Conservation (phyloP, 2,797 vertebrate species). For the Taenioides sp. region DNA sequence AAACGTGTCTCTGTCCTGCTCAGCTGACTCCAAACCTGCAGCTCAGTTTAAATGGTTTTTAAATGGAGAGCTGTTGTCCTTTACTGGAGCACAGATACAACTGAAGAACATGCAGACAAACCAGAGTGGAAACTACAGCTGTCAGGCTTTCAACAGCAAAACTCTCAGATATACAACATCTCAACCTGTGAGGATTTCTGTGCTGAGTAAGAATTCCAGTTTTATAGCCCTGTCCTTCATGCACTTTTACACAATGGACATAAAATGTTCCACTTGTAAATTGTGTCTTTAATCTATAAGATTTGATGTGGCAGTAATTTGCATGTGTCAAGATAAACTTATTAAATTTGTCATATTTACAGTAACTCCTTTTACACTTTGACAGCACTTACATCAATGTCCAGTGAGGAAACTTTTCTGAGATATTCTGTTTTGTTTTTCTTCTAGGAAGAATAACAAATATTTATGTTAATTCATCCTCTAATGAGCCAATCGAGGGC, state of each 20-base stretch:
- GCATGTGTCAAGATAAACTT: no score
- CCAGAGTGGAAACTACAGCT: conserved; percentile 64
- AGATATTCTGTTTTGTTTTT: not conserved
- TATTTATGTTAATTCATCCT: not conserved
- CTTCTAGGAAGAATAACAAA: not conserved
- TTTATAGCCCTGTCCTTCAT: no score
- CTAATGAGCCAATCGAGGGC: not conserved
- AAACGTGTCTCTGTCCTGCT: conserved; percentile 45
- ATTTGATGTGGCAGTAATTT: no score
- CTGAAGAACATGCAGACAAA: conserved; percentile 7
- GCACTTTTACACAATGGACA: no score
- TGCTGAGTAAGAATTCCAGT: conserved; percentile 34
- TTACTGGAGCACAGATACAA: conserved; percentile 32
- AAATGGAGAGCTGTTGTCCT: conserved; percentile 19
- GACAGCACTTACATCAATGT: no score
- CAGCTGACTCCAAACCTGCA: conserved; percentile 47
- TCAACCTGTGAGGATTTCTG: conserved; percentile 13
- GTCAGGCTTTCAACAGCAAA: conserved; percentile 53
- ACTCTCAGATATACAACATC: conserved; percentile 47
- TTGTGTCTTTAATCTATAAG: no score
- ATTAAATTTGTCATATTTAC: no score
- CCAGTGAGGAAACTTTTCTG: not conserved
- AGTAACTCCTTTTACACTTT: no score
- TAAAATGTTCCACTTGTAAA: no score
- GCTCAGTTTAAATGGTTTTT: conserved; percentile 47